These are phyloP conservation scores for Agraylea sexmaculata DNA, from an alignment of 1,140 invertebrate species.

Conservation along the genomic window DNA sequence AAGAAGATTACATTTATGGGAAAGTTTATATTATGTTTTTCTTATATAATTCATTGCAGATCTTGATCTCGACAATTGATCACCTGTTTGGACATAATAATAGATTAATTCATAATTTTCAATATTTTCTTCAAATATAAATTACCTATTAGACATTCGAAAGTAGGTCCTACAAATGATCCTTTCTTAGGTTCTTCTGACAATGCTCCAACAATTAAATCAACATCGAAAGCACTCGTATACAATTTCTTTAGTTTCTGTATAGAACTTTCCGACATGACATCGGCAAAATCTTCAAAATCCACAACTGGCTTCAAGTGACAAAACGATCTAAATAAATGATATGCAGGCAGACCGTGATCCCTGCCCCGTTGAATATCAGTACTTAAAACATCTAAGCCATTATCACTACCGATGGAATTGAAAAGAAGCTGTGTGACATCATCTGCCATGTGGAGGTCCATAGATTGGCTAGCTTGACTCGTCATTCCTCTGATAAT, in stretches of 20 bases:
- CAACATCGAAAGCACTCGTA: conserved; percentile 61
- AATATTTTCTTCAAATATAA: too few species aligned
- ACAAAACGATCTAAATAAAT: conserved; percentile 65
- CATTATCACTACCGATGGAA: too few species aligned
- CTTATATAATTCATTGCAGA: too few species aligned
- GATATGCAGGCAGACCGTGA: conserved; percentile 80
- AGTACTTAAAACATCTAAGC: conserved; percentile 56
- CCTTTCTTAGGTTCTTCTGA: conserved; percentile 55
- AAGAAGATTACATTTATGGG: too few species aligned
- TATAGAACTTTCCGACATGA: conserved; percentile 40
- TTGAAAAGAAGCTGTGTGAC: conserved; percentile 43
- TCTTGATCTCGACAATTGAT: too few species aligned
- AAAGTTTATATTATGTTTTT: too few species aligned
- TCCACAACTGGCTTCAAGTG: conserved; percentile 43
- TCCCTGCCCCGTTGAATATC: conserved; percentile 76
- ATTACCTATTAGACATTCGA: conserved; percentile 68
- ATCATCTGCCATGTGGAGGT: conserved; percentile 54
- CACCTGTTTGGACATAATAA: too few species aligned
- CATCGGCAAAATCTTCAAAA: conserved; percentile 45
- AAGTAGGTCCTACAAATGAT: conserved; percentile 70
- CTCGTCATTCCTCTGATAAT: conserved; percentile 55
- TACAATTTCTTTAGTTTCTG: conserved; percentile 42
- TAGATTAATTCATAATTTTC: too few species aligned
- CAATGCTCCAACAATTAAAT: conserved; percentile 70
- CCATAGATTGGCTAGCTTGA: conserved; percentile 55